These are phyloP conservation scores for Raphicerus campestris DNA, from an alignment of 2,113 vertebrate species.

Conservation along the genomic window DNA sequence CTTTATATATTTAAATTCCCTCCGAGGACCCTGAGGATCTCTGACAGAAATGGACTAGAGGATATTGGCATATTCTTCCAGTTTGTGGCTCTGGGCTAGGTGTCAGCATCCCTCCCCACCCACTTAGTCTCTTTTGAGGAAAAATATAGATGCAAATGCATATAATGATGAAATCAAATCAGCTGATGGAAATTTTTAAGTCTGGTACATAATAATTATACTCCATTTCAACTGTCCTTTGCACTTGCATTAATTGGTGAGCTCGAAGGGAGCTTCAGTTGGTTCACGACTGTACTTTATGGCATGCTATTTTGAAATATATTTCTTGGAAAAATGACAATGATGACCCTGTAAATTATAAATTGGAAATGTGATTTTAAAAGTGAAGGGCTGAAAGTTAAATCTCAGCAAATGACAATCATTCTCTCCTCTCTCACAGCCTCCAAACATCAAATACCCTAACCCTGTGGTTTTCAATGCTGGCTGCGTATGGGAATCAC, in stretches of 20 bases:
- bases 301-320: constrained; percentile 31
- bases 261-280: background rate
- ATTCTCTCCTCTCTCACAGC: background rate
- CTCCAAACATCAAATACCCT: background rate
- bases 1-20: constrained; percentile 17
- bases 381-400: constrained; percentile 15
- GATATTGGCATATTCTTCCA: background rate
- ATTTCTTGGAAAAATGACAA: constrained; percentile 41
- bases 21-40: background rate
- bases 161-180: background rate
- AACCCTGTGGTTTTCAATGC: background rate
- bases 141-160: background rate
- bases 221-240: constrained; percentile 17
- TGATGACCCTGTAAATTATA: background rate
- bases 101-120: background rate
- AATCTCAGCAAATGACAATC: constrained; percentile 15
- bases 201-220: background rate
- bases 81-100: background rate
- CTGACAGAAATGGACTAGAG: background rate
- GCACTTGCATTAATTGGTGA: background rate
- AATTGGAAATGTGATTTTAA: constrained; percentile 47
- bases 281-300: background rate
- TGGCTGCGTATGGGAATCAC: background rate
- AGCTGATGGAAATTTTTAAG: background rate
- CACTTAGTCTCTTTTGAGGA: background rate